Percentiles rank a stretch among this genome's conserved stretches.
Evolutionary conservation across 1,140 invertebrate species (phyloP).

Genomic region (Andricus grossulariae): DNA sequence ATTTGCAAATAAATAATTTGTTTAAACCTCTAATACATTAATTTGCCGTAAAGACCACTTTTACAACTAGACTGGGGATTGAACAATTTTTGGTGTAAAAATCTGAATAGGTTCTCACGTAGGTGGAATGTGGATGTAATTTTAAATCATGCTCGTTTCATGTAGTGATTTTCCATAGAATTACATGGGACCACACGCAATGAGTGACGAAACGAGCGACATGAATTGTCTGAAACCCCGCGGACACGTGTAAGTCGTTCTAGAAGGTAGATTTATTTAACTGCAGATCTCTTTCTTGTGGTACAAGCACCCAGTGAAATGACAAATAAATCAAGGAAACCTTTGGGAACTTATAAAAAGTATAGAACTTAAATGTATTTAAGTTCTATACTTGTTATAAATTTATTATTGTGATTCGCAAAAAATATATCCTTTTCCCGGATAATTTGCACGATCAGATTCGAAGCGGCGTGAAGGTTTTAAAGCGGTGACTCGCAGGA

Average conservation of each 20-base stretch:
- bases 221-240: constrained; percentile 2
- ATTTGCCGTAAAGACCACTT: not conserved
- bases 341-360: too few relatives aligned
- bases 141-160: constrained; percentile 16
- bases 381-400: too few relatives aligned
- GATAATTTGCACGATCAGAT: not conserved
- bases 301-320: not conserved
- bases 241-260: constrained; percentile 25
- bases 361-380: too few relatives aligned
- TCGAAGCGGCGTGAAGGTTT: constrained; percentile 26
- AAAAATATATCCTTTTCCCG: not conserved
- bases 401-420: too few relatives aligned
- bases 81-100: not conserved
- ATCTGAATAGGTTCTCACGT: constrained; percentile 9
- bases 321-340: not conserved
- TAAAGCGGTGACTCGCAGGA: constrained; percentile 48
- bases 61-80: not conserved
- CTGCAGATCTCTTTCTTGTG: not conserved
- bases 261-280: constrained; percentile 20
- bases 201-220: constrained; percentile 15
- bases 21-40: too few relatives aligned
- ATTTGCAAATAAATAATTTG: not conserved
- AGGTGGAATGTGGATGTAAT: not conserved
- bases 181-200: constrained; percentile 23
- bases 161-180: constrained; percentile 27